phyloP scores from a whole-genome alignment of 2,113 vertebrate genomes.

The Pelobates fuscus region DNA sequence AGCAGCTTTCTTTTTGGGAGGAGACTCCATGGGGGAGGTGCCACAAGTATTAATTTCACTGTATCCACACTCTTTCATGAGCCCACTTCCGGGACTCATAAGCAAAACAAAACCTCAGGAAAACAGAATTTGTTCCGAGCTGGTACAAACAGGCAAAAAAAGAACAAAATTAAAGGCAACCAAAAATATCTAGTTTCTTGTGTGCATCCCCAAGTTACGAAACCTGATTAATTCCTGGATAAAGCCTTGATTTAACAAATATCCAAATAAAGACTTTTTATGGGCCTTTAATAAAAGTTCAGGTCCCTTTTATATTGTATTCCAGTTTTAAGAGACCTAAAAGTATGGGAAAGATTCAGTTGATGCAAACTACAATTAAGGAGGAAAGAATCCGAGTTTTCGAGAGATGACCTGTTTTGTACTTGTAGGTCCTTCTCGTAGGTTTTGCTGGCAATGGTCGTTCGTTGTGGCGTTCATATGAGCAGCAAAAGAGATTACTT shows the following conservation, averaged over 20 bases:
- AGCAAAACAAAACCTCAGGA: conserved; percentile 51
- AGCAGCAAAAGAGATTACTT: conserved; percentile 1
- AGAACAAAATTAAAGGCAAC: background rate
- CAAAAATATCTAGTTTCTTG: background rate
- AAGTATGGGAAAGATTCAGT: background rate
- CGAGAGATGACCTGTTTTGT: background rate
- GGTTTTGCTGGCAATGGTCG: conserved; percentile 19
- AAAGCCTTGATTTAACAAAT: background rate
- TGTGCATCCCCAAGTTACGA: too few species aligned
- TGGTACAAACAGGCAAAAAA: background rate
- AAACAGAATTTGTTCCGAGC: background rate
- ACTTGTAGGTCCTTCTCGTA: background rate
- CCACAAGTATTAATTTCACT: conserved; percentile 95
- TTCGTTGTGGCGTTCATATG: conserved; percentile 34
- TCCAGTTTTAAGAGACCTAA: background rate
- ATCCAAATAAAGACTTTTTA: too few species aligned
- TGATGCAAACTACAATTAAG: background rate
- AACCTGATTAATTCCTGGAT: background rate
- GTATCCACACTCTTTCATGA: conserved; percentile 97
- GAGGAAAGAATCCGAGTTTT: conserved; percentile 24
- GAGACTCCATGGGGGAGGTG: conserved; percentile 95
- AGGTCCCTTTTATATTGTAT: background rate
- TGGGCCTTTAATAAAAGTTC: background rate
- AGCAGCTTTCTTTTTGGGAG: conserved; percentile 79
- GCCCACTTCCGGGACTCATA: conserved; percentile 94